Percentiles rank a stretch among this genome's conserved stretches.
Evolutionary conservation across 2,113 vertebrate genomes (phyloP).

Genomic region (Phocoena sinus): DNA sequence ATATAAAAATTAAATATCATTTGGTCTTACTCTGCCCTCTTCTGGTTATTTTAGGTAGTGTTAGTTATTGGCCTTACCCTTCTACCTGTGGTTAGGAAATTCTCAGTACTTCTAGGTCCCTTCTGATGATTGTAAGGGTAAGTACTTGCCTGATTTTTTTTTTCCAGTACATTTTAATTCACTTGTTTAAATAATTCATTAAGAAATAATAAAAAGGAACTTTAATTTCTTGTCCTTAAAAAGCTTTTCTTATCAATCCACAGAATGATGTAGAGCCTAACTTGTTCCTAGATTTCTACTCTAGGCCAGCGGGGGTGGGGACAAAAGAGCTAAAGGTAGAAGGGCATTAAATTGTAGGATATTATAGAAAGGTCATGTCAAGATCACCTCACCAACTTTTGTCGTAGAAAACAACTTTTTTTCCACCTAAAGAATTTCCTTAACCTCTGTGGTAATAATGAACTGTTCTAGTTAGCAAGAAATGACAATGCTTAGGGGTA

Average conservation of each 20-base stretch:
- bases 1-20: not conserved
- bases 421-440: not conserved
- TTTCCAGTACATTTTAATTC: not conserved
- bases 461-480: not conserved
- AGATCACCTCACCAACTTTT: not conserved
- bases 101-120: not conserved
- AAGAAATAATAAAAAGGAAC: not conserved
- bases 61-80: not conserved
- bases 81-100: not conserved
- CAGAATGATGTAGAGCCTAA: not conserved
- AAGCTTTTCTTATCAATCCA: not conserved
- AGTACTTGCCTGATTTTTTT: not conserved
- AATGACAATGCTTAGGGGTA: not conserved
- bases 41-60: constrained; percentile 27
- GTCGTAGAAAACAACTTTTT: not conserved
- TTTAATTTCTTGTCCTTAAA: not conserved
- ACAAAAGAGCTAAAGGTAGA: not conserved
- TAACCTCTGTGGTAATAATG: not conserved
- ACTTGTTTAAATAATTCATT: not conserved
- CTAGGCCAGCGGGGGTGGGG: not conserved
- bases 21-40: constrained; percentile 35
- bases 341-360: not conserved
- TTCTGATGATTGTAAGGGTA: not conserved
- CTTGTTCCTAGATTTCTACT: not conserved
- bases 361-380: not conserved